Conservation (phyloP, 2,888 invertebrate genomes). For the Habrosyne pyritoides region DNA sequence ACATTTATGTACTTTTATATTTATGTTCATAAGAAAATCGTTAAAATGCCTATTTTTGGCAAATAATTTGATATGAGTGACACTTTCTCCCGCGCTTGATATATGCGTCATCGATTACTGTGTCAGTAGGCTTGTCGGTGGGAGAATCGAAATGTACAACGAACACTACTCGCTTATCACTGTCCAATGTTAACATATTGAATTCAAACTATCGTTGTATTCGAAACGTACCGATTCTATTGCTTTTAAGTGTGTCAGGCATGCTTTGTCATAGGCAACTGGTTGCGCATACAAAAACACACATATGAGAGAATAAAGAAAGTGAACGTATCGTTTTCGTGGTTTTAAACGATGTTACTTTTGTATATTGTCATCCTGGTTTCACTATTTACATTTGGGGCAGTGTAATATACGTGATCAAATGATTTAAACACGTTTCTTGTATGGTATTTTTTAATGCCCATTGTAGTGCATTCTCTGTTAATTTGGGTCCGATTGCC, state of each 20-base stretch:
- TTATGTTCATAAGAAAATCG: background rate
- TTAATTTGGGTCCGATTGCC: no score
- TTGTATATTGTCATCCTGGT: constrained; percentile 25
- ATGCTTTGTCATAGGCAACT: constrained; percentile 40
- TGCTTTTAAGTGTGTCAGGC: constrained; percentile 49
- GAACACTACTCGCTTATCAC: constrained; percentile 26
- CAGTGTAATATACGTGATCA: background rate
- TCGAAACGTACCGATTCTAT: constrained; percentile 12
- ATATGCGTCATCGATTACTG: constrained; percentile 40
- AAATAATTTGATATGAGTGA: constrained; percentile 36
- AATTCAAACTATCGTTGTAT: constrained; percentile 35
- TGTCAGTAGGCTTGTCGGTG: constrained; percentile 14
- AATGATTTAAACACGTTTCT: no score
- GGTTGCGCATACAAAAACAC: constrained; percentile 62
- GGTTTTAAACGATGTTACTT: constrained; percentile 27
- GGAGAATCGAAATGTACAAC: constrained; percentile 16
- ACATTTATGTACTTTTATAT: no score
- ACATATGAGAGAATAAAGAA: constrained; percentile 58
- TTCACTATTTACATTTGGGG: background rate
- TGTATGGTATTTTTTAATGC: no score
- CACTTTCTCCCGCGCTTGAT: constrained; percentile 52
- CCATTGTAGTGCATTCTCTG: no score
- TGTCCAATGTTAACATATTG: constrained; percentile 1
- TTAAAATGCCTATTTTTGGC: constrained; percentile 15
- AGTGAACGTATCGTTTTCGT: constrained; percentile 54